Conservation (phyloP, 2,113 vertebrate species). For the Esox niger region DNA sequence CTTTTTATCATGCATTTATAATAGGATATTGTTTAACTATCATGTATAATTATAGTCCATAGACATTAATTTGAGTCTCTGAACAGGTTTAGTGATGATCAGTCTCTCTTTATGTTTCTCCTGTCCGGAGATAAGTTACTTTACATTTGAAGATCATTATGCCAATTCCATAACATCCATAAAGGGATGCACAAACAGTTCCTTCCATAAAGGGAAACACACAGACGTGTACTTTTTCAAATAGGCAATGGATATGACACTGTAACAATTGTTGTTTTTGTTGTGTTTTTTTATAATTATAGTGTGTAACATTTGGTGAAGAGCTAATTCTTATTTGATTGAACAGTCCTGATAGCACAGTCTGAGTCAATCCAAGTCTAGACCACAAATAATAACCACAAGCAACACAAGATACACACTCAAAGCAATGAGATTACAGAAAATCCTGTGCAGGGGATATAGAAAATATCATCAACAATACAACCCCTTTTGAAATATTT, state of each 20-base stretch:
- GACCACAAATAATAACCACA: conserved; percentile 11
- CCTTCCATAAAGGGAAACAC: background rate
- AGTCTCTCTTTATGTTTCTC: background rate
- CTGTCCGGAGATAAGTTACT: background rate
- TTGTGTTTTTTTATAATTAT: background rate
- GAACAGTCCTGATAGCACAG: conserved; percentile 8
- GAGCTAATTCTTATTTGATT: background rate
- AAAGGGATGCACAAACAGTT: background rate
- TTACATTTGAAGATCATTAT: background rate
- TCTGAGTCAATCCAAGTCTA: conserved; percentile 14
- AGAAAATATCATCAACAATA: conserved; percentile 12
- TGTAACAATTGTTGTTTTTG: background rate
- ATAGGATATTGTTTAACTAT: background rate
- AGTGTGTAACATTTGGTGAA: background rate
- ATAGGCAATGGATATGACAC: background rate
- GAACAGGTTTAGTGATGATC: background rate
- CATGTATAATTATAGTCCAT: background rate
- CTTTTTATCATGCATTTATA: background rate
- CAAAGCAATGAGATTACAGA: conserved; percentile 10
- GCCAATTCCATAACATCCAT: background rate
- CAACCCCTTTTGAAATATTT: conserved; percentile 15
- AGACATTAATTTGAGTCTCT: background rate
- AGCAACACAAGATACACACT: conserved; percentile 17
- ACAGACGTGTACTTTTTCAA: background rate
- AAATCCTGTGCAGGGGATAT: background rate